phyloP scores from a whole-genome alignment of 2,113 vertebrate species.

The Tringa solitaria region DNA sequence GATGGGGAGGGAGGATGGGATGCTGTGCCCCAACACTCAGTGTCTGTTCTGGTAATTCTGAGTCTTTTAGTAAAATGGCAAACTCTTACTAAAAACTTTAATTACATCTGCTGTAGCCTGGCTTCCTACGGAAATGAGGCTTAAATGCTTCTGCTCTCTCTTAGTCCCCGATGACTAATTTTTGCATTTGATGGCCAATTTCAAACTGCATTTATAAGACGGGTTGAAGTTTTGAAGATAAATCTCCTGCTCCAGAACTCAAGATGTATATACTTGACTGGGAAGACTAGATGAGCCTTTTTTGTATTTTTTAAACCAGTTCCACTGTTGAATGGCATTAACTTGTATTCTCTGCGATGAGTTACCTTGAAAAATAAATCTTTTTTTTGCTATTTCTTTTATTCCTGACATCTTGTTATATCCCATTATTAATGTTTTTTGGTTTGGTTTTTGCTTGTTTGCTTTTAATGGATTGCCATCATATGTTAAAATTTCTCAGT shows the following conservation, averaged over 20 bases:
- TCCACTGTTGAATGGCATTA: neutral
- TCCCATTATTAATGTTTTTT: neutral
- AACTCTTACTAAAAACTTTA: neutral
- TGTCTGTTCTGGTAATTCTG: neutral
- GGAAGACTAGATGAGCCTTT: neutral
- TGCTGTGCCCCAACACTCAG: neutral
- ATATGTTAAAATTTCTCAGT: neutral
- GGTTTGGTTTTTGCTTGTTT: neutral
- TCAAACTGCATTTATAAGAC: neutral
- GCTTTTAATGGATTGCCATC: neutral
- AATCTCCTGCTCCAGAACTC: neutral
- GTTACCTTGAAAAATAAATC: neutral
- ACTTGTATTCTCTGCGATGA: neutral
- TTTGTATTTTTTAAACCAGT: neutral
- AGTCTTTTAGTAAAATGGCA: neutral
- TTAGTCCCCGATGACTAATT: neutral
- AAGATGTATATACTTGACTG: neutral
- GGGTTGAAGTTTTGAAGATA: neutral
- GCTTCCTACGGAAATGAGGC: neutral
- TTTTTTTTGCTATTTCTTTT: neutral
- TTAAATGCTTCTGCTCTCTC: neutral
- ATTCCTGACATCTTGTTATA: neutral
- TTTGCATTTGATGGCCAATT: neutral
- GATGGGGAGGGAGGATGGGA: neutral
- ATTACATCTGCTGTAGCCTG: slow-evolving; percentile 10